Evolutionary conservation across 2,797 vertebrate species (phyloP).

Genomic region (Florisuga fusca): DNA sequence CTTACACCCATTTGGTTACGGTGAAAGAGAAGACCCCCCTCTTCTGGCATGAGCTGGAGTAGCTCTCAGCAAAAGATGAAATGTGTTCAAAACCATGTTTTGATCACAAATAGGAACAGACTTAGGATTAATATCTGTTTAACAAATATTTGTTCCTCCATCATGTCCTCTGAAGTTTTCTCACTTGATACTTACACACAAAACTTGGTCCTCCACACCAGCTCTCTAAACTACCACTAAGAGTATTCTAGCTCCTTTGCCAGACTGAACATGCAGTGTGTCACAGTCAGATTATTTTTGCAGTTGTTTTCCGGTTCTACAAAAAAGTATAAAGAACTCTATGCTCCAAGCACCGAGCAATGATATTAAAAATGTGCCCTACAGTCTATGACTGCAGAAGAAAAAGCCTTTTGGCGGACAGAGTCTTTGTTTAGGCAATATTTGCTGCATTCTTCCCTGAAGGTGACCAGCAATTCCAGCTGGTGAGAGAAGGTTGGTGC

Average conservation of each 20-base stretch:
- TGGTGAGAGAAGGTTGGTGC: neutral
- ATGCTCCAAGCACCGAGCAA: neutral
- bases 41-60: constrained; percentile 61
- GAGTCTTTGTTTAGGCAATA: neutral
- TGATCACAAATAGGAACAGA: neutral
- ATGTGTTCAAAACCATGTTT: neutral
- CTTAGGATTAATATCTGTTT: neutral
- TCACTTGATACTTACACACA: neutral
- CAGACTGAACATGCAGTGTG: neutral
- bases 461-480: neutral
- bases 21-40: constrained; percentile 52
- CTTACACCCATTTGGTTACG: neutral
- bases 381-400: neutral
- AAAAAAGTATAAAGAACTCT: neutral
- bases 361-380: neutral
- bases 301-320: neutral
- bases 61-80: constrained; percentile 24
- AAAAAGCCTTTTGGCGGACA: neutral
- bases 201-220: neutral
- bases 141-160: neutral
- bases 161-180: neutral
- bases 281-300: neutral
- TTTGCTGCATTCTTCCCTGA: neutral
- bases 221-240: neutral
- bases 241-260: neutral